Evolutionary conservation across 1,140 invertebrate genomes (phyloP).

Genomic region (Berghia stephanieae): DNA sequence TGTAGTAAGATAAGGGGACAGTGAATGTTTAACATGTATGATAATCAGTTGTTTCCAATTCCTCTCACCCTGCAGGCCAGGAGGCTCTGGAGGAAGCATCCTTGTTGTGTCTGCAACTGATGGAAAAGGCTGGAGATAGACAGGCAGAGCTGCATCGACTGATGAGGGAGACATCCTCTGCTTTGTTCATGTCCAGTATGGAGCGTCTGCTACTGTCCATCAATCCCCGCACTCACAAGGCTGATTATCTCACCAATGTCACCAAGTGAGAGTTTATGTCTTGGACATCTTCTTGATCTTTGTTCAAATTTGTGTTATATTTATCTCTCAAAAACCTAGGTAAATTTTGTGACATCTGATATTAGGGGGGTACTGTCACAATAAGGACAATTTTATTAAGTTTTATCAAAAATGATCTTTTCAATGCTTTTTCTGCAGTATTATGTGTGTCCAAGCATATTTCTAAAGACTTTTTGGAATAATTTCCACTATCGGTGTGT

Average conservation of each 20-base stretch:
- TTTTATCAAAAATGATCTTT: too few species aligned
- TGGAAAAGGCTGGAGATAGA: slow-evolving; percentile 73
- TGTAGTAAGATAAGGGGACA: background rate
- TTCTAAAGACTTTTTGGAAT: too few species aligned
- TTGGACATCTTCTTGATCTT: too few species aligned
- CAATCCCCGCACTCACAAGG: slow-evolving; percentile 78
- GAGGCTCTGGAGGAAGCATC: slow-evolving; percentile 74
- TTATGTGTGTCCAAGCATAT: too few species aligned
- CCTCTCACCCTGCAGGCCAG: slow-evolving; percentile 72
- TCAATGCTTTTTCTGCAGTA: too few species aligned
- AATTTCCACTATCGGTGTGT: too few species aligned
- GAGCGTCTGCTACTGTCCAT: slow-evolving; percentile 84
- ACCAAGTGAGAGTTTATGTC: slow-evolving; percentile 74
- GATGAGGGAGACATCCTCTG: slow-evolving; percentile 64
- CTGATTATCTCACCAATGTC: slow-evolving; percentile 83
- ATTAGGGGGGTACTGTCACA: too few species aligned
- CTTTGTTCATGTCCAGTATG: slow-evolving; percentile 76
- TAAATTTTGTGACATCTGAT: too few species aligned
- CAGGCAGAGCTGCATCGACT: slow-evolving; percentile 75
- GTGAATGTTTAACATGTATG: background rate
- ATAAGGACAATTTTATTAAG: too few species aligned
- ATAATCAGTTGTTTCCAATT: background rate
- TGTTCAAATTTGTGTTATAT: too few species aligned
- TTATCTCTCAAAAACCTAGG: too few species aligned
- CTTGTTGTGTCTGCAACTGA: slow-evolving; percentile 76